Conservation (phyloP, 1,140 invertebrate species). For the Arctopsyche grandis region DNA sequence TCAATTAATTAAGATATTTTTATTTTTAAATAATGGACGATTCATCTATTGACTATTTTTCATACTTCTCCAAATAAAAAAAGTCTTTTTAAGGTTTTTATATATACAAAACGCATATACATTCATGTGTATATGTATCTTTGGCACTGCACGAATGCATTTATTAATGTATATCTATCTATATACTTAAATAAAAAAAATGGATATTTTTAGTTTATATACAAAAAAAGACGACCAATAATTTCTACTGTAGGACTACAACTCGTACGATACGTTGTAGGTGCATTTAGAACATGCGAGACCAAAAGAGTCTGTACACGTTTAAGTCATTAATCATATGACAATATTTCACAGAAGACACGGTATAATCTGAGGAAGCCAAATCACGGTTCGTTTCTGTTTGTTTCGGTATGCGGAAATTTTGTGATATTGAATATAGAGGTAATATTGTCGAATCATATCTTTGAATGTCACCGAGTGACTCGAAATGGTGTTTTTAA, state of each 20-base stretch:
- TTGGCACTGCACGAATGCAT: slow-evolving; percentile 34
- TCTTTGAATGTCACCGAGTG: too few species aligned
- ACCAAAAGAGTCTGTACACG: slow-evolving; percentile 28
- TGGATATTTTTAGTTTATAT: slow-evolving; percentile 35
- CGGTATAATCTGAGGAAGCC: slow-evolving; percentile 14
- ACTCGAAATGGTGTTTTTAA: too few species aligned
- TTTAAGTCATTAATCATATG: slow-evolving; percentile 21
- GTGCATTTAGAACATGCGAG: slow-evolving; percentile 32
- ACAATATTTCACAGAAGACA: slow-evolving; percentile 22
- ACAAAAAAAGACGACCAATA: slow-evolving; percentile 39
- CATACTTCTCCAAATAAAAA: slow-evolving; percentile 10
- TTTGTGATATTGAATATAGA: too few species aligned
- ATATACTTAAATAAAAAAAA: slow-evolving; percentile 5
- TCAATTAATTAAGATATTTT: slow-evolving; percentile 24
- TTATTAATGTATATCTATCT: slow-evolving; percentile 32
- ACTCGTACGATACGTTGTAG: slow-evolving; percentile 23
- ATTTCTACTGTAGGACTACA: slow-evolving; percentile 33
- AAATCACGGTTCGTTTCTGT: slow-evolving; percentile 1
- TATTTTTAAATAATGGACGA: slow-evolving; percentile 15
- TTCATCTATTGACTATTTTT: slow-evolving; percentile 38
- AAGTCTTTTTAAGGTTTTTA: slow-evolving; percentile 21
- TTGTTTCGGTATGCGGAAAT: too few species aligned
- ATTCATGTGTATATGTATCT: not conserved
- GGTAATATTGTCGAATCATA: too few species aligned
- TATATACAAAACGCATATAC: not conserved